phyloP scores from a whole-genome alignment of 2,113 vertebrate species.

The Hemiscyllium ocellatum region DNA sequence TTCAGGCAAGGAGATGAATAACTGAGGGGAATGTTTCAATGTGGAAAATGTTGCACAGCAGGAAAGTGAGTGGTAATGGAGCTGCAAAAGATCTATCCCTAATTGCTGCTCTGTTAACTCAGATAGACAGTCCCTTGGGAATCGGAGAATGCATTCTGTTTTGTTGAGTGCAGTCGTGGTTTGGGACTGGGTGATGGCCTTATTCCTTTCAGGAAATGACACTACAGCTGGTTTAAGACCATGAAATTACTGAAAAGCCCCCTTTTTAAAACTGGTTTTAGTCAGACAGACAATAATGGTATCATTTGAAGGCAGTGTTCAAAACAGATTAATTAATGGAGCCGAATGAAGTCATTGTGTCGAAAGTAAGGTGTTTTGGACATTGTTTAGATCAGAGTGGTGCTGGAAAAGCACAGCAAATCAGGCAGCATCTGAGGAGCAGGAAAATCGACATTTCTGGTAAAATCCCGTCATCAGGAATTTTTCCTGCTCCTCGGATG shows the following conservation, averaged over 20 bases:
- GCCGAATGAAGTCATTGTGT: neutral
- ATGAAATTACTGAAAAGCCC: neutral
- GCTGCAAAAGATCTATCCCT: neutral
- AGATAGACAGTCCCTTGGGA: neutral
- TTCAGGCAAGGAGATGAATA: neutral
- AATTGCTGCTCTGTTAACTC: neutral
- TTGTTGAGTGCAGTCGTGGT: neutral
- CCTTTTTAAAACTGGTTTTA: neutral
- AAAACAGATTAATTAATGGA: neutral
- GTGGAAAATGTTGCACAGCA: neutral
- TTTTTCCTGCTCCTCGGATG: too few relatives aligned
- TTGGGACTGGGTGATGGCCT: neutral
- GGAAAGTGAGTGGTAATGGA: neutral
- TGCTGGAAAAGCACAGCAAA: too few relatives aligned
- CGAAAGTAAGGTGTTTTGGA: neutral
- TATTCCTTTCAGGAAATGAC: neutral
- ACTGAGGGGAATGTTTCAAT: neutral
- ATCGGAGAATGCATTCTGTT: neutral
- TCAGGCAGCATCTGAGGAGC: too few relatives aligned
- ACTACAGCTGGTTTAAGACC: neutral
- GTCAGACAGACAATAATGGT: neutral
- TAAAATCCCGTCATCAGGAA: too few relatives aligned
- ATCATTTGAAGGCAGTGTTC: neutral
- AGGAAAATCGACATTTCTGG: too few relatives aligned
- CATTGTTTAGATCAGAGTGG: too few relatives aligned